phyloP scores from a whole-genome alignment of 2,113 vertebrate genomes.

The Cricetomys ansorgei region DNA sequence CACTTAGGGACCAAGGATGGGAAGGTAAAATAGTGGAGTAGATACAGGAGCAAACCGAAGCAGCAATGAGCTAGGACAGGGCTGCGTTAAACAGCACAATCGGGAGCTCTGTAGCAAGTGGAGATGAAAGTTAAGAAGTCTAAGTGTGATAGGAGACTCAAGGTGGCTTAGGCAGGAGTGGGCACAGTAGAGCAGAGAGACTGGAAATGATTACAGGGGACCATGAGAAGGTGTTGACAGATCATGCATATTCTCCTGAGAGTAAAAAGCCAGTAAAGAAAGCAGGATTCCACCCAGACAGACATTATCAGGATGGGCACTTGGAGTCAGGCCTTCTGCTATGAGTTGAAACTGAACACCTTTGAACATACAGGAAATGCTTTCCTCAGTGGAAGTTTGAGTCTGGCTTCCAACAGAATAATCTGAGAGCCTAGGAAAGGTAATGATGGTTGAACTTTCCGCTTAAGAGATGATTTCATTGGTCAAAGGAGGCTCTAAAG shows the following conservation, averaged over 20 bases:
- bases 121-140: not conserved
- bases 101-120: too few relatives aligned
- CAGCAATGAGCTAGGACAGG: not conserved
- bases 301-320: fast-evolving
- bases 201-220: not conserved
- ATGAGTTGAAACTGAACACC: not conserved
- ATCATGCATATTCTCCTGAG: not conserved
- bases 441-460: not conserved
- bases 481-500: not conserved
- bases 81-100: not conserved
- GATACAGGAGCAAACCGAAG: not conserved
- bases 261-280: not conserved
- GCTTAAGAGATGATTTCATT: not conserved
- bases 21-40: not conserved
- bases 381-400: not conserved
- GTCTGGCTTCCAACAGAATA: not conserved
- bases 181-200: not conserved
- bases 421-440: not conserved
- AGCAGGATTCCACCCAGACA: not conserved
- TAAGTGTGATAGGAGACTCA: not conserved
- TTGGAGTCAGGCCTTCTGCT: not conserved
- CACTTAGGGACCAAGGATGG: not conserved
- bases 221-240: not conserved
- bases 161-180: too few relatives aligned
- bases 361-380: not conserved